Evolutionary conservation across 1,140 invertebrate species (phyloP), one percentile per base, ranked within the genome.

Genomic region (Leptopilina boulardi): DNA sequence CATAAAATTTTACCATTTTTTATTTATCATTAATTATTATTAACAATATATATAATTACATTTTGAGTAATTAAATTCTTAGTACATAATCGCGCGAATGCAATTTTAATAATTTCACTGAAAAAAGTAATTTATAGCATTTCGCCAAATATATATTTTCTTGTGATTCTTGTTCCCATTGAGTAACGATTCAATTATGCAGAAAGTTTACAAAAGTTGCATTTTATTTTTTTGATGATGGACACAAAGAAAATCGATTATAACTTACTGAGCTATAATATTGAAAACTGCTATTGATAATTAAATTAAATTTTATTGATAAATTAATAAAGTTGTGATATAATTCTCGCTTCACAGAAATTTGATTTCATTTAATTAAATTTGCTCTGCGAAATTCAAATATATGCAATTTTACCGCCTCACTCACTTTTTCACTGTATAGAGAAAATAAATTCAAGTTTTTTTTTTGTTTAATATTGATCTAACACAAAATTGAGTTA

Each of bases 251-350:
- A 42, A 47, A 47, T 47, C 44, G 44, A 47, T 47, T 47, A 47
- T 30, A 30, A 30, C 26, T 30, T 30, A 47, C 3, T 47, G 15
- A 47, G 3, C 44, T 3, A 3, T 9, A 26, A 59, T 13, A 15
- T 26, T 59, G 21, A 3, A 26, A 26, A 26, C 21, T 26, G 9
- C 11, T 30, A 26, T 11, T 59, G 13, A 21, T 59, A 23, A 59
- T 59, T 59, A 59, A 59, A 59, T 59, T 23, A 26, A 13, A 59
- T 59, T 59, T 15, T 59, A 59, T 59, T 59, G 56, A 26, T 30
- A 26, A 59, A 59, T 13, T 59, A 30, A 59, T 59, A 26, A 26
- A 59, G 56, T 11, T 59, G 56, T 4, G 23, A 26, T 59, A 59
- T 26, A 59, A 23, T 59, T 26, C 56, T 9, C 4, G 10, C 21